Percentiles rank a stretch among this genome's conserved stretches.
Conservation (phyloP, 2,113 vertebrate species). For the Coreoperca whiteheadi region DNA sequence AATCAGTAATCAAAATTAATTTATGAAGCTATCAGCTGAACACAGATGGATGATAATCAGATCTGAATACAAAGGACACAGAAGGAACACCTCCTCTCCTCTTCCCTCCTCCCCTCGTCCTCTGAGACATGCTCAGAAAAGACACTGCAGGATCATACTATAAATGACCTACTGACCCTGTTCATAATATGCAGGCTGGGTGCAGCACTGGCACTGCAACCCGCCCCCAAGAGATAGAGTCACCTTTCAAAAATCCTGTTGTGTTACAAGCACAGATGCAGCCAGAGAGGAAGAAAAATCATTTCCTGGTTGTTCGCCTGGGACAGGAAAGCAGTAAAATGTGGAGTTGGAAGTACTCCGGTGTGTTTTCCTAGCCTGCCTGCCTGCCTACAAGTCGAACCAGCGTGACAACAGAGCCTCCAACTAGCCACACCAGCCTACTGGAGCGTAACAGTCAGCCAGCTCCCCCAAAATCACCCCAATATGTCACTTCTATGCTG, state of each 20-base stretch:
- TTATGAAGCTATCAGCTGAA: conserved; percentile 43
- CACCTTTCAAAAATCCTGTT: conserved; percentile 68
- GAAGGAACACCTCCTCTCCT: not conserved
- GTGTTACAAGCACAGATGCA: conserved; percentile 55
- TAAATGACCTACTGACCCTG: conserved; percentile 82
- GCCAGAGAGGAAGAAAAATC: conserved; percentile 49
- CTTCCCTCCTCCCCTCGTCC: not conserved
- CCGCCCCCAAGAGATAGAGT: conserved; percentile 31
- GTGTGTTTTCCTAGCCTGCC: conserved; percentile 51
- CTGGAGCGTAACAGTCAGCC: conserved; percentile 61
- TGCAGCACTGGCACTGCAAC: conserved; percentile 34
- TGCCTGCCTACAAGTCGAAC: conserved; percentile 45
- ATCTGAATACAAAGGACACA: conserved; percentile 43
- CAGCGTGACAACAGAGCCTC: conserved; percentile 44
- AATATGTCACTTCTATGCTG: conserved; percentile 79
- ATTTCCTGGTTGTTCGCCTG: conserved; percentile 65
- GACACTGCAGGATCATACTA: conserved; percentile 45
- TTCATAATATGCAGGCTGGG: conserved; percentile 56
- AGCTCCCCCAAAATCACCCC: conserved; percentile 73
- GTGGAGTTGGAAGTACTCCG: conserved; percentile 57
- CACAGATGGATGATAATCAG: conserved; percentile 45
- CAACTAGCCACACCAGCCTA: conserved; percentile 59
- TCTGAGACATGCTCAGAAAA: conserved; percentile 13
- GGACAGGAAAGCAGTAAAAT: conserved; percentile 66
- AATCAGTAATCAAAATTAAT: conserved; percentile 54